Percentiles rank a stretch among this genome's conserved stretches.
phyloP scores from a whole-genome alignment of 2,888 invertebrate genomes.

The Nowickia ferox region DNA sequence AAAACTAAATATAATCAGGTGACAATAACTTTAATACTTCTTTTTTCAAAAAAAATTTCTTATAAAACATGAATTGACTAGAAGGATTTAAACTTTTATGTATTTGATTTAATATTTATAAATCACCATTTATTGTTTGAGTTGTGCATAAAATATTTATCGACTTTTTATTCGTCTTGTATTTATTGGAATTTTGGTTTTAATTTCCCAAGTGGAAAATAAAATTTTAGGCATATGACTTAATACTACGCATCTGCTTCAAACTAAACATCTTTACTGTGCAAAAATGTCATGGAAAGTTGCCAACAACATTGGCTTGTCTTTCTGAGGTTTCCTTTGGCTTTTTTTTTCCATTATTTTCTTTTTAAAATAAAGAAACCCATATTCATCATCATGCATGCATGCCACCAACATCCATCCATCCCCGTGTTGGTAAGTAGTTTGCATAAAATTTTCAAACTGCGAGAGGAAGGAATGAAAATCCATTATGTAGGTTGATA shows the following conservation, averaged over 20 bases:
- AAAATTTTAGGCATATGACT: constrained; percentile 13
- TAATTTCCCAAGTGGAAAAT: constrained; percentile 24
- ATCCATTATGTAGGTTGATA: constrained; percentile 58
- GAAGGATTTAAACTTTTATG: no score
- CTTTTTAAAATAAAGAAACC: constrained; percentile 23
- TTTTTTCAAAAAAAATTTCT: no score
- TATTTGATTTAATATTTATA: no score
- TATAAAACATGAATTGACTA: no score
- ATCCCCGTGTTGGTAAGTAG: background rate
- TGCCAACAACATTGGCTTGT: constrained; percentile 57
- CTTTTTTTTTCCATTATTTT: background rate
- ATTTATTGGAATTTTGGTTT: background rate
- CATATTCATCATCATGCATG: background rate
- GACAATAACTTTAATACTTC: no score
- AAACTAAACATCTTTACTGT: constrained; percentile 17
- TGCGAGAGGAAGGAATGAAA: constrained; percentile 1
- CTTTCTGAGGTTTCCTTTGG: constrained; percentile 54
- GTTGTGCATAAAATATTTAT: no score
- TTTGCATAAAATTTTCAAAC: background rate
- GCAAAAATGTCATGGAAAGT: constrained; percentile 59
- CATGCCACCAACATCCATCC: background rate
- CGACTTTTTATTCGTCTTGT: no score
- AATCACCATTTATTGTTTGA: no score
- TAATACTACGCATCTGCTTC: constrained; percentile 41
- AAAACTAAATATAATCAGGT: no score